Conservation (phyloP, 1,140 invertebrate species). For the Penaeus vannamei region DNA sequence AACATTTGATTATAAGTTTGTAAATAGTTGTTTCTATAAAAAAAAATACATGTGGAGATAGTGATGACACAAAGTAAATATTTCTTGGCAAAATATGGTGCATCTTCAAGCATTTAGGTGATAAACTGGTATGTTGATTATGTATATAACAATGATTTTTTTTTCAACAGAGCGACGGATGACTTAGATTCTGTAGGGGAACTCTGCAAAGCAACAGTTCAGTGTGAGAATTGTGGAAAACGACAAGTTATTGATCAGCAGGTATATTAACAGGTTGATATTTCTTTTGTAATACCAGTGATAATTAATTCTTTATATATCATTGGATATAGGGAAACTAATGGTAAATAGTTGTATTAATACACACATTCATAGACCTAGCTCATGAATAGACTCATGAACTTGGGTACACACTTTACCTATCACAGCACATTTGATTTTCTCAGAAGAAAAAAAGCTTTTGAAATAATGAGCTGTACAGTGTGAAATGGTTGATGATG, state of each 20-base stretch:
- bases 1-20: too few species aligned
- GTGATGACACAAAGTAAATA: too few species aligned
- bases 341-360: not conserved
- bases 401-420: too few species aligned
- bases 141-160: not conserved
- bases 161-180: constrained; percentile 54
- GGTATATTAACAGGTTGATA: constrained; percentile 67
- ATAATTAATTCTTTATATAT: not conserved
- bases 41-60: too few species aligned
- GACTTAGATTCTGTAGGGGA: constrained; percentile 75
- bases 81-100: not conserved
- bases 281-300: constrained; percentile 54
- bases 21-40: too few species aligned
- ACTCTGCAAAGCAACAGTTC: constrained; percentile 76
- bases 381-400: too few species aligned
- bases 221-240: constrained; percentile 76
- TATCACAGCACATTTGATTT: too few species aligned
- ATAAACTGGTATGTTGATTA: not conserved
- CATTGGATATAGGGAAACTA: constrained; percentile 48
- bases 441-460: too few species aligned
- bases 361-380: too few species aligned
- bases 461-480: too few species aligned
- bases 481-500: too few species aligned
- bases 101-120: not conserved
- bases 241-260: constrained; percentile 76